Evolutionary conservation across 2,113 vertebrate genomes (phyloP).

Genomic region (Ochotona curzoniae): DNA sequence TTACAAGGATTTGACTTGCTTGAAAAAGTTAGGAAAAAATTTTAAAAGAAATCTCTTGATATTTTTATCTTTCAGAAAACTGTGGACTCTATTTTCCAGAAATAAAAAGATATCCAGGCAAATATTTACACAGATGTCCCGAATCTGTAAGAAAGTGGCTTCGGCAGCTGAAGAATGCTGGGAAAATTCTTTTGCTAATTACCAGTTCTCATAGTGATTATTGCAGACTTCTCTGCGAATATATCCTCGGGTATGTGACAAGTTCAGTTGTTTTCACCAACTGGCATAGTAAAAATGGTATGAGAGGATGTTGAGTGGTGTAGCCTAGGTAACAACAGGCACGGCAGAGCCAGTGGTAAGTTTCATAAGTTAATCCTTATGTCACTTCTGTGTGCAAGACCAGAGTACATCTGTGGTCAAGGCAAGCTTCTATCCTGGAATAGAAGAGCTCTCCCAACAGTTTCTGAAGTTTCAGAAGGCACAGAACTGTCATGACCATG

Average conservation of each 20-base stretch:
- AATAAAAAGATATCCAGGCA: constrained; percentile 93
- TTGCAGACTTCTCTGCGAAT: constrained; percentile 94
- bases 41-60: constrained; percentile 47
- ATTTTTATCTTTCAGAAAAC: constrained; percentile 89
- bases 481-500: background rate
- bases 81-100: constrained; percentile 94
- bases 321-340: background rate
- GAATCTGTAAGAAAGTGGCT: constrained; percentile 94
- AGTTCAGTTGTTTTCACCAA: background rate
- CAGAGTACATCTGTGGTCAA: background rate
- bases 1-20: constrained; percentile 32
- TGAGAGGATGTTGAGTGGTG: background rate
- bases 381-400: background rate
- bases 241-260: constrained; percentile 92
- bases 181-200: constrained; percentile 94
- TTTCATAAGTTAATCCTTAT: background rate
- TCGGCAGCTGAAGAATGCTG: constrained; percentile 90
- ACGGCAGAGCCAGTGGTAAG: background rate
- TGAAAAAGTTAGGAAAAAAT: constrained; percentile 54
- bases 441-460: background rate
- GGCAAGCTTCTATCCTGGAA: background rate
- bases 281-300: background rate
- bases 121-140: constrained; percentile 93
- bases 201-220: constrained; percentile 98
- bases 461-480: background rate